Evolutionary conservation across 2,888 invertebrate genomes (phyloP).

Genomic region (Lydus trimaculatus): DNA sequence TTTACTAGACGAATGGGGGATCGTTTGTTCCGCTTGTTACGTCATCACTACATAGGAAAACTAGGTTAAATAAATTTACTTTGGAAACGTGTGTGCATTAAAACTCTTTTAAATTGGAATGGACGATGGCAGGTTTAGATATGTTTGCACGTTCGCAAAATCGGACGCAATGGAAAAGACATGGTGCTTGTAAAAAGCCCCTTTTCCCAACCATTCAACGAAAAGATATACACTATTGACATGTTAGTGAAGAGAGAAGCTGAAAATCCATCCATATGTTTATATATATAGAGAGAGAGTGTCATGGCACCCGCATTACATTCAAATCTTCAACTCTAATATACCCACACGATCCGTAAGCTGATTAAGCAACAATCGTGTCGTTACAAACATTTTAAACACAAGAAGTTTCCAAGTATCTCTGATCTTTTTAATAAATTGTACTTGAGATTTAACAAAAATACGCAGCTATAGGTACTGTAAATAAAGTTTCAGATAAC

Average conservation of each 20-base stretch:
- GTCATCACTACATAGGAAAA: slow-evolving; percentile 21
- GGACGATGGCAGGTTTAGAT: slow-evolving; percentile 13
- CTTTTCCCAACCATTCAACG: slow-evolving; percentile 11
- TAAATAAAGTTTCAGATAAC: neutral
- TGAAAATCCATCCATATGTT: slow-evolving; percentile 33
- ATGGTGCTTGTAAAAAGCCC: slow-evolving; percentile 27
- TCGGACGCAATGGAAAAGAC: slow-evolving; percentile 24
- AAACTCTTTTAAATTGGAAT: slow-evolving; percentile 26
- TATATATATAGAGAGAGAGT: too few species aligned
- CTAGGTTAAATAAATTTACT: slow-evolving; percentile 35
- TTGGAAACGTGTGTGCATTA: slow-evolving; percentile 31
- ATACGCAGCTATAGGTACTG: neutral
- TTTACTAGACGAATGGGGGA: neutral
- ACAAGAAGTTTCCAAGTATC: too few species aligned
- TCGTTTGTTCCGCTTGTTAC: slow-evolving; percentile 10
- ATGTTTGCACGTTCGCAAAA: slow-evolving; percentile 27
- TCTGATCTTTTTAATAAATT: too few species aligned
- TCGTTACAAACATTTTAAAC: too few species aligned
- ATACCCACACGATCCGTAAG: neutral
- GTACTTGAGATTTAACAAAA: too few species aligned
- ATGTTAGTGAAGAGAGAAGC: slow-evolving; percentile 21
- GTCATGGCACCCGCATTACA: slow-evolving; percentile 28
- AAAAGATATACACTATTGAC: slow-evolving; percentile 25
- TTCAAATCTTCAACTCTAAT: neutral
- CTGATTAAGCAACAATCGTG: neutral